Evolutionary conservation across 2,113 vertebrate genomes (phyloP).

Genomic region (Dipodomys spectabilis): DNA sequence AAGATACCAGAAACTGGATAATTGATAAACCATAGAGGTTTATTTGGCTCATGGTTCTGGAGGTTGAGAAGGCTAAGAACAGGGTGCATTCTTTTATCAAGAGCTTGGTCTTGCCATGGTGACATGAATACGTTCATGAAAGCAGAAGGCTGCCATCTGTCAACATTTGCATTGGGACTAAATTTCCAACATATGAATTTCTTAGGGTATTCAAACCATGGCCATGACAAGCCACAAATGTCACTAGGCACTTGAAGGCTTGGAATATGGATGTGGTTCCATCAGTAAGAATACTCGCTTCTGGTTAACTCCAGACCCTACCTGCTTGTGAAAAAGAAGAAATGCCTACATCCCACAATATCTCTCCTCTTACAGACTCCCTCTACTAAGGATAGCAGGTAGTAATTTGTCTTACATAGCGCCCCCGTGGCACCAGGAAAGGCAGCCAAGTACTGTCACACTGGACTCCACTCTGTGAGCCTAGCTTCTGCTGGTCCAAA

Average conservation of each 20-base stretch:
- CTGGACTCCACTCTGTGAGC: background rate
- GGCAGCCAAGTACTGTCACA: background rate
- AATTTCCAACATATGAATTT: background rate
- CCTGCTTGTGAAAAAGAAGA: background rate
- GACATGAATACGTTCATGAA: background rate
- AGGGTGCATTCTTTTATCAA: background rate
- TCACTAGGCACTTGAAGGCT: background rate
- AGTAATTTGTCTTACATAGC: background rate
- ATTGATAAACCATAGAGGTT: background rate
- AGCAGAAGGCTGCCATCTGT: background rate
- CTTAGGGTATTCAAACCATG: background rate
- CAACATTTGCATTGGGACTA: background rate
- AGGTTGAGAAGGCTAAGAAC: background rate
- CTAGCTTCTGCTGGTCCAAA: background rate
- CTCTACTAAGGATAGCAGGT: background rate
- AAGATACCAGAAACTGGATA: background rate
- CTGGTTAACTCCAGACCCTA: background rate
- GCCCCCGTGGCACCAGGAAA: background rate
- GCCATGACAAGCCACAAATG: background rate
- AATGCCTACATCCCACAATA: background rate
- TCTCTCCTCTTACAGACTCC: background rate
- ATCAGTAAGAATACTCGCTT: background rate
- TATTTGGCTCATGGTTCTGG: background rate
- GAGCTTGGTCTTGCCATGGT: background rate
- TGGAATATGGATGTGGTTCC: background rate